Evolutionary conservation across 1,140 invertebrate species (phyloP).

Genomic region (Bombus waltoni): DNA sequence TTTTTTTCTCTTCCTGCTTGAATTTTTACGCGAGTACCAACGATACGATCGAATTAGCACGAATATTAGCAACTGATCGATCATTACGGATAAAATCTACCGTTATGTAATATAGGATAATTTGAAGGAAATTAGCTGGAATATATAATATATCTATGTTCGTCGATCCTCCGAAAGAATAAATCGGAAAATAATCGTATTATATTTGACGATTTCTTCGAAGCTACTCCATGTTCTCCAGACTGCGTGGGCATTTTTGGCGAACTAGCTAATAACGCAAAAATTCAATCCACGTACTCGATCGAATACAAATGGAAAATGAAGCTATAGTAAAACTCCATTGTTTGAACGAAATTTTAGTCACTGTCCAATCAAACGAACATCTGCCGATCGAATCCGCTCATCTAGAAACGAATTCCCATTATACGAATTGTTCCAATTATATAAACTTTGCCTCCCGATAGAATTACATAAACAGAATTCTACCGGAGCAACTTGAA

Average conservation of each 20-base stretch:
- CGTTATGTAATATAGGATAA: neutral
- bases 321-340: too few relatives aligned
- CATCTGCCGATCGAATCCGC: neutral
- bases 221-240: neutral
- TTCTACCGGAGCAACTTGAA: too few relatives aligned
- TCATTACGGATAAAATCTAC: neutral
- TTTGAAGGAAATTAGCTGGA: neutral
- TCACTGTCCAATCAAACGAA: too few relatives aligned
- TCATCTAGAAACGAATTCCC: too few relatives aligned
- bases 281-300: too few relatives aligned
- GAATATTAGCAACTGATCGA: too few relatives aligned
- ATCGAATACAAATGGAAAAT: too few relatives aligned
- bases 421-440: too few relatives aligned
- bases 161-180: neutral
- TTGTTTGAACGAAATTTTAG: too few relatives aligned
- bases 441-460: too few relatives aligned
- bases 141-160: neutral
- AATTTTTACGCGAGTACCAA: neutral
- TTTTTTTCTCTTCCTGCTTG: neutral
- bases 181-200: neutral
- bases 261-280: neutral
- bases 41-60: neutral
- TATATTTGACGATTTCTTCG: neutral
- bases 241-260: neutral
- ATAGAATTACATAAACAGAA: too few relatives aligned